These are phyloP conservation scores for Herpailurus yagouaroundi DNA, from an alignment of 2,113 vertebrate genomes.

Conservation along the genomic window DNA sequence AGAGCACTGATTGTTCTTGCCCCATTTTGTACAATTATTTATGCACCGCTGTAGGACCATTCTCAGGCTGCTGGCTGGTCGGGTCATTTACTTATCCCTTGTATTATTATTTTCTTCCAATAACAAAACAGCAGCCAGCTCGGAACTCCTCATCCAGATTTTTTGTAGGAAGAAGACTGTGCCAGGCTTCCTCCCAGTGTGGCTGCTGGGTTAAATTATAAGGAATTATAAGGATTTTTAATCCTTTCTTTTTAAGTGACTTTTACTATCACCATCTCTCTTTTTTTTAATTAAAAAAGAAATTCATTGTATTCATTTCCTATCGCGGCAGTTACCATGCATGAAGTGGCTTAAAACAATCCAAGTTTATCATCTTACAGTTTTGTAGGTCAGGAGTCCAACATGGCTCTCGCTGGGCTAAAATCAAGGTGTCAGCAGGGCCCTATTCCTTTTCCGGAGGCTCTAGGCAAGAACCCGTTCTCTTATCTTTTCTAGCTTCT, in stretches of 20 bases:
- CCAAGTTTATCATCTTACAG: neutral
- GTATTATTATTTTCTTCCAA: neutral
- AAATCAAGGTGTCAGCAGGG: neutral
- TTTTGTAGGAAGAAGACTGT: neutral
- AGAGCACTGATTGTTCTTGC: no score
- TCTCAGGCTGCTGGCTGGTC: neutral
- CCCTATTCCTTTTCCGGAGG: neutral
- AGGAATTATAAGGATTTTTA: neutral
- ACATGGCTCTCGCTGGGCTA: neutral
- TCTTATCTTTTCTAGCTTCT: neutral
- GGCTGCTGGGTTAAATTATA: neutral
- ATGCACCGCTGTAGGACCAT: neutral
- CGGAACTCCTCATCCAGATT: neutral
- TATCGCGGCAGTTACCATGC: neutral
- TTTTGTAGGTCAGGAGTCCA: neutral
- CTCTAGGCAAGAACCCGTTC: neutral
- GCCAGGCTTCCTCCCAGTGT: neutral
- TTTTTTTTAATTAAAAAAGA: neutral
- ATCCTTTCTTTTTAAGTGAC: slow-evolving; percentile 22
- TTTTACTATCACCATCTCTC: neutral
- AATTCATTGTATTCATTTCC: neutral
- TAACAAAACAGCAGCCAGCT: neutral
- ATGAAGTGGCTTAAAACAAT: neutral
- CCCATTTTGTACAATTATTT: neutral
- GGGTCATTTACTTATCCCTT: neutral